Evolutionary conservation across 2,888 invertebrate species (phyloP), one percentile per base, ranked within the genome.

Genomic region (Torymus texanus): DNA sequence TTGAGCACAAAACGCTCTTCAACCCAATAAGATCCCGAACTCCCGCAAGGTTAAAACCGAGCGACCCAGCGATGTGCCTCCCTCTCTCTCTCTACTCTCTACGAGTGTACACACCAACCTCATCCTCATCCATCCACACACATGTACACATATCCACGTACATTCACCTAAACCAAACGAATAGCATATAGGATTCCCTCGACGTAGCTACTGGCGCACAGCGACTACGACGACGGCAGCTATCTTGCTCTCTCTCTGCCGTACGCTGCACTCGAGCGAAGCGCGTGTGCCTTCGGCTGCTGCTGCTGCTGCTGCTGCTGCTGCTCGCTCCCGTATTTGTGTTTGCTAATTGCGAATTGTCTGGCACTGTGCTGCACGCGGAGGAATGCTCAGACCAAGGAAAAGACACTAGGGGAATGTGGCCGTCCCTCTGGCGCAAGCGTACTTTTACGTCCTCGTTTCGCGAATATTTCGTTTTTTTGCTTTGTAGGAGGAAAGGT

Each of bases 301-400:
- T 85, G 24, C 50, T 51, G 12, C 88, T 88, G 24, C 50, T 51
- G 12, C 88, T 88, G n/a, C n/a, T n/a, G 86, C 86, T 85, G 24
- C 50, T 51, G 12, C 88, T 88, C 86, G 86, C 88, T 85, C 84
- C 87, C 87, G 85, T 87, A 88, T 89, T 90, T 90, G 89, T 89
- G 88, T 90, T 90, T 90, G 88, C 89, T 90, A 90, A 90, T 90
- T 90, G 90, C 88, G 88, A 90, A 90, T 90, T 89, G 89, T 90
- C 90, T 89, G 72, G 70, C 65, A 83, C 83, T 77, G 78, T 65
- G 71, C 76, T 65, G 71, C 76, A 75, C 84, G 77, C 79, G 56
- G 83, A 84, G 86, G 87, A 88, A 88, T 88, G 88, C 87, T 88
- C 87, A 88, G 87, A 86, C 85, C 81, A 84, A 87, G 84, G 84